phyloP scores from a whole-genome alignment of 2,888 invertebrate species.

The Limulus polyphemus region DNA sequence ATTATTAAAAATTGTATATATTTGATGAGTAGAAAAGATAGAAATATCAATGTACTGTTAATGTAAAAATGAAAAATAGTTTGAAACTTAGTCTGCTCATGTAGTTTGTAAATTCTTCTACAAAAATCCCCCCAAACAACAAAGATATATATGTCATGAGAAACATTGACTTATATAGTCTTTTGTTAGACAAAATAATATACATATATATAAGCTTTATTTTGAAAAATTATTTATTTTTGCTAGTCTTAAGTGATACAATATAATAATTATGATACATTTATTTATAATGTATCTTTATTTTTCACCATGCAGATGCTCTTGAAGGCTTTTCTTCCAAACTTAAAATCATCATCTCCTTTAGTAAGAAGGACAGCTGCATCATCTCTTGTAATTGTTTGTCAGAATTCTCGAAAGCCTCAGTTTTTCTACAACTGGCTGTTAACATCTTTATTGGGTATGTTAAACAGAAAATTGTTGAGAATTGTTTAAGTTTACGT shows the following conservation, averaged over 20 bases:
- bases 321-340: constrained; percentile 52
- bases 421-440: constrained; percentile 52
- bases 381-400: constrained; percentile 62
- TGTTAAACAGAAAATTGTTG: constrained; percentile 30
- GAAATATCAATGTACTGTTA: too few relatives aligned
- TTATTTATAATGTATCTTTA: constrained; percentile 26
- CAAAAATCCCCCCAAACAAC: too few relatives aligned
- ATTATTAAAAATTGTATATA: too few relatives aligned
- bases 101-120: too few relatives aligned
- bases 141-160: too few relatives aligned
- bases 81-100: too few relatives aligned
- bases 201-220: not conserved
- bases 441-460: constrained; percentile 49
- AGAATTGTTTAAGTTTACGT: too few relatives aligned
- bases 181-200: too few relatives aligned
- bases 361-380: constrained; percentile 69
- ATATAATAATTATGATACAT: constrained; percentile 5
- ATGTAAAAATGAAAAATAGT: too few relatives aligned
- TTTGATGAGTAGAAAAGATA: too few relatives aligned
- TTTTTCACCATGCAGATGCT: constrained; percentile 42
- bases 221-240: constrained; percentile 8
- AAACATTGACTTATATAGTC: too few relatives aligned
- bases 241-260: constrained; percentile 5
- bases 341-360: constrained; percentile 52
- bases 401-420: constrained; percentile 61